Evolutionary conservation across 2,113 vertebrate species (phyloP), one percentile per base, ranked within the genome.

Genomic region (Narcine bancroftii): DNA sequence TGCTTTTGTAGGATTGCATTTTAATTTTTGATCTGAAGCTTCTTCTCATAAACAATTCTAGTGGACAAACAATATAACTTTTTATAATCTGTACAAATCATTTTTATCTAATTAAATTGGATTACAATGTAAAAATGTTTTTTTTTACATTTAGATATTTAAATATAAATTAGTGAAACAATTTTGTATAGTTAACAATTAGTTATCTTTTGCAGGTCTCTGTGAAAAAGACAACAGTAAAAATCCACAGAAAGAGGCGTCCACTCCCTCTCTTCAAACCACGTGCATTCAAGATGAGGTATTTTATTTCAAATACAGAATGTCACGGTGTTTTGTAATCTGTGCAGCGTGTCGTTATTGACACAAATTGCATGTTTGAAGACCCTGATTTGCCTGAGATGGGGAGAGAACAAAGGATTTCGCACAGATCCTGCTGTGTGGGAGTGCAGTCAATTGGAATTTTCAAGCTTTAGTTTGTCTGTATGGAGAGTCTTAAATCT

Each of bases 241-340:
- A 89, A 15, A 42, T 47, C 42, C 60, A 91, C 39, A 71, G 42
- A 69, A 29, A 42, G 36, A 36, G 63, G 56, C 26, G 29, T 39
- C 53, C 39, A 26, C 63, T 21, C 36, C 39, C 24, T 13, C 81
- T 87, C 81, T 87, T 87, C 81, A 87, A 36, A 60, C 81, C 3
- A 87, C 13, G 6, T 60, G 81, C 39, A 45, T 69, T 91, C 87
- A 91, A 91, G 89, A 71, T 91, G 65, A 91, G 89, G 89, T 91
- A 91, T 91, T 91, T 91, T 60, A 36, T 63, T 69, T 69, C 33
- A 47, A 19, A 91, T 91, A n/a, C 17, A 36, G 53, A n/a, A 36
- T 39, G n/a, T 87, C 29, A 87, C 33, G 21, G 7, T 87, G 29
- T 15, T 33, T 17, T 83, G 33, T 60, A 9, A 60, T 21, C 45